Base-by-base conservation (phyloP, 2,797 vertebrate species). In the Peromyscus eremicus region DNA sequence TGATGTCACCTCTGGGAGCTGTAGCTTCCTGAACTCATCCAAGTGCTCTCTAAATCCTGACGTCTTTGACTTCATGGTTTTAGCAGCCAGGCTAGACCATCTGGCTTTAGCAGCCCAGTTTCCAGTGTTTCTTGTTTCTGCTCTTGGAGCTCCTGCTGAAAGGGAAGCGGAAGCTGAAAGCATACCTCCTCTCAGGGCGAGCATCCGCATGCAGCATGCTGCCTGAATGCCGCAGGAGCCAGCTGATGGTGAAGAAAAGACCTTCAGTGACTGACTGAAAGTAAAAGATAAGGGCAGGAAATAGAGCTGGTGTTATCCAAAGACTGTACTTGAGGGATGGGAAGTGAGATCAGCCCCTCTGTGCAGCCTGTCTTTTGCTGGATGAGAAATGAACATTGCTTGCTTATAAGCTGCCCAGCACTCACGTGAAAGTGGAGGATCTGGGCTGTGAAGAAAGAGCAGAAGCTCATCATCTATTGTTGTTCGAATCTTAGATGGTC, bases 301-400 rank as follows among this genome's bases (percentile, higher is more conserved):
- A 79, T 92, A 66, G 86, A 96, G 57, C 32, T n/a, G 79, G 27
- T 68, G 79, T 82, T 89, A 79, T 89, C 91, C 81, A 64, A 55
- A 92, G 71, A 52, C 91, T 37, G 27, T 4, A 77, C 81, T 25
- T 23, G 95, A 95, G 75, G 66, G 13, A 0, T 1, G 0, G 19
- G 71, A 77, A 43, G 32, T 7, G 27, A 32, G 68, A 16, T 17
- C 2, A 0, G 52, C 71, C 55, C 5, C 3, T 9, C 64, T 80
- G 13, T 55, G 27, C 14, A 4, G 27, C 14, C n/a, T 76, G 89
- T 66, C 86, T 84, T 80, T 79, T 80, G 0, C 25, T 49, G 5
- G 37, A 37, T n/a, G 32, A 37, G 46, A 60, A 71, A 10, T 2
- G n/a, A 40, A 46, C 86, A 62, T 16, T 32, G 40, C 5, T 34